phyloP scores from a whole-genome alignment of 2,888 invertebrate genomes.

The Microdon myrmicae region DNA sequence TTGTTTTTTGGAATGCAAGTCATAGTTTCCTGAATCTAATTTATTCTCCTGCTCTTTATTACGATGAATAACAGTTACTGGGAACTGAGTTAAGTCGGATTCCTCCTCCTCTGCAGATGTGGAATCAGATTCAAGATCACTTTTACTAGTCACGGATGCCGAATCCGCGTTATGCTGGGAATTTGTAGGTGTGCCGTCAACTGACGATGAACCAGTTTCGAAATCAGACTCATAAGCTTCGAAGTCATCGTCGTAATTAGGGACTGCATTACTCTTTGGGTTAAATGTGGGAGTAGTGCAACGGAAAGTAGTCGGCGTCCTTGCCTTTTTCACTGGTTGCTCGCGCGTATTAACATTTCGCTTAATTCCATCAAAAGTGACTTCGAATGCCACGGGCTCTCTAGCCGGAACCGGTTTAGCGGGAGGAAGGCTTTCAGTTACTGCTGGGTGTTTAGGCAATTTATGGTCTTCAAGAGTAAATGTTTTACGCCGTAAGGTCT shows the following conservation, averaged over 20 bases:
- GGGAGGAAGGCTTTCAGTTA: conserved; percentile 22
- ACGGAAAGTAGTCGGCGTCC: conserved; percentile 2
- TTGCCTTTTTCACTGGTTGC: conserved; percentile 1
- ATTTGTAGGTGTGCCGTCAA: conserved; percentile 6
- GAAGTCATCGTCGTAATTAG: conserved; percentile 70
- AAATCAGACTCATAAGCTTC: conserved; percentile 62
- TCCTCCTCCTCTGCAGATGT: conserved; percentile 55
- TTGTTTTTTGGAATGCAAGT: conserved; percentile 62
- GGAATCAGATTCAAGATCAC: conserved; percentile 14
- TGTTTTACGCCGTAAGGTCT: conserved; percentile 52
- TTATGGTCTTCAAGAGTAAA: conserved; percentile 62
- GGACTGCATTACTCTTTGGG: conserved; percentile 35
- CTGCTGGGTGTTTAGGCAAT: conserved; percentile 57
- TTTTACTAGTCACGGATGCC: not conserved
- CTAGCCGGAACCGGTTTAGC: conserved; percentile 38
- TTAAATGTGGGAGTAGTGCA: too few relatives aligned
- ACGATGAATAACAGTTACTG: conserved; percentile 62
- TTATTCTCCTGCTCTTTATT: conserved; percentile 69
- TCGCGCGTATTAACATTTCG: too few relatives aligned
- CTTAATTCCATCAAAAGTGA: conserved; percentile 56
- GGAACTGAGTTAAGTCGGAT: conserved; percentile 61
- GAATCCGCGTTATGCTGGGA: conserved; percentile 6
- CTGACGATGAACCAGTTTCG: conserved; percentile 18
- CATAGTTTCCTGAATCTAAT: conserved; percentile 72
- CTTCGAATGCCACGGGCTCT: conserved; percentile 63